Percentiles rank a stretch among this genome's conserved stretches.
phyloP scores from a whole-genome alignment of 2,888 invertebrate species.

The Plemyria rubiginata region DNA sequence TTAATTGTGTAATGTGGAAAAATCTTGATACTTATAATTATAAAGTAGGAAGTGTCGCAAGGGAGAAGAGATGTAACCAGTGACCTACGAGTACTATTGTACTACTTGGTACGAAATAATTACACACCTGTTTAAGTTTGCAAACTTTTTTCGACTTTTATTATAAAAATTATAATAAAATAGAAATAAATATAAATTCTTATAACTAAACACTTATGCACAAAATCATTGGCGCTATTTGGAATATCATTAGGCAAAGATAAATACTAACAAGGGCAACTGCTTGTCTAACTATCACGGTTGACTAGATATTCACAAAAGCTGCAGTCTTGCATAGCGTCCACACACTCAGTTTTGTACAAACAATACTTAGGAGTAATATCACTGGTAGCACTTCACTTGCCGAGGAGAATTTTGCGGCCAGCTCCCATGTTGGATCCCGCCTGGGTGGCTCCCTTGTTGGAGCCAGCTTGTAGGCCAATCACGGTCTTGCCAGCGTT shows the following conservation, averaged over 20 bases:
- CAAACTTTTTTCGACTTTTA: slow-evolving; percentile 61
- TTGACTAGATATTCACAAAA: slow-evolving; percentile 66
- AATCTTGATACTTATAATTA: background rate
- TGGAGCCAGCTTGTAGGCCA: slow-evolving; percentile 97
- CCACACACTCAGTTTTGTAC: slow-evolving; percentile 76
- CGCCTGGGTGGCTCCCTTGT: slow-evolving; percentile 97
- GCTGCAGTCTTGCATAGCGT: slow-evolving; percentile 72
- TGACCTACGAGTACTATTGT: no score
- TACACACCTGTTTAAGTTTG: slow-evolving; percentile 22
- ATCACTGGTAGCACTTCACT: slow-evolving; percentile 86
- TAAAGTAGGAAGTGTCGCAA: background rate
- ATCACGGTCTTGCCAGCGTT: slow-evolving; percentile 95
- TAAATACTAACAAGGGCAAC: slow-evolving; percentile 41
- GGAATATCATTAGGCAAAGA: slow-evolving; percentile 57
- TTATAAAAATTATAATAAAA: slow-evolving; percentile 77
- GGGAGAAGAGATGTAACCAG: background rate
- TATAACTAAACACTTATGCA: slow-evolving; percentile 76
- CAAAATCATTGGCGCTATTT: slow-evolving; percentile 76
- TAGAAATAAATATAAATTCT: slow-evolving; percentile 75
- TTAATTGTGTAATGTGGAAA: no score
- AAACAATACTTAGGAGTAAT: slow-evolving; percentile 76
- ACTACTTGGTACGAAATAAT: slow-evolving; percentile 14
- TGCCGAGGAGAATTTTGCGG: slow-evolving; percentile 95
- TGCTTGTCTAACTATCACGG: slow-evolving; percentile 50
- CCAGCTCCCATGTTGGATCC: slow-evolving; percentile 96